Evolutionary conservation across 2,888 invertebrate genomes (phyloP).

Genomic region (Trachelus troglodyta): DNA sequence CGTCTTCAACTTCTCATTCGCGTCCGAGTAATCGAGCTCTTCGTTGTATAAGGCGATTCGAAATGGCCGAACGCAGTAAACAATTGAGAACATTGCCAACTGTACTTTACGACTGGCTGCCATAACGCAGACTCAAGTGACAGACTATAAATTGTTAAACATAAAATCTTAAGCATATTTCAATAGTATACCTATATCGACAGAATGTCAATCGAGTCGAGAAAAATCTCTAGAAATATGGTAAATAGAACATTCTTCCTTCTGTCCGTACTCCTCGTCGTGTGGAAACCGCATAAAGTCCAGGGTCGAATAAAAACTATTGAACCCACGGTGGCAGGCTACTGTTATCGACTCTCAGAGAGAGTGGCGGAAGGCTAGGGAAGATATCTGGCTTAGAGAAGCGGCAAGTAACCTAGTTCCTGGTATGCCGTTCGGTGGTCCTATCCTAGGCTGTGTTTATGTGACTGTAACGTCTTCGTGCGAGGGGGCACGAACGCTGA

Average conservation of each 20-base stretch:
- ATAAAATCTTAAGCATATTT: background rate
- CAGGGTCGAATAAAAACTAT: background rate
- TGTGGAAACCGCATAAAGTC: background rate
- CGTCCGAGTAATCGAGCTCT: background rate
- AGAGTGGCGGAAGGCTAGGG: background rate
- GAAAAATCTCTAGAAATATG: background rate
- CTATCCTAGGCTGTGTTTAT: conserved; percentile 16
- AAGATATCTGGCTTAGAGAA: background rate
- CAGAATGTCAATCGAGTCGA: background rate
- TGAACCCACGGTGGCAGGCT: background rate
- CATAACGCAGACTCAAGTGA: background rate
- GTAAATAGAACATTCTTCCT: background rate
- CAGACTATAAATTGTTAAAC: background rate
- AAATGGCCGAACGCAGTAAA: background rate
- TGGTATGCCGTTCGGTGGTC: conserved; percentile 13
- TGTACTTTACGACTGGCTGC: background rate
- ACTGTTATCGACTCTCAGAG: background rate
- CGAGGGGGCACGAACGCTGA: conserved; percentile 19
- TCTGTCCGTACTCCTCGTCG: background rate
- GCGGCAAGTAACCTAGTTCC: conserved; percentile 21
- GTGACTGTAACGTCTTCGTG: conserved; percentile 22
- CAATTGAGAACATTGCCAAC: background rate
- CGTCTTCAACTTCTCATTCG: background rate
- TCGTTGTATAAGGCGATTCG: background rate
- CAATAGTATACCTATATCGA: background rate